Evolutionary conservation across 2,113 vertebrate genomes (phyloP).

Genomic region (Calyptomena viridis): DNA sequence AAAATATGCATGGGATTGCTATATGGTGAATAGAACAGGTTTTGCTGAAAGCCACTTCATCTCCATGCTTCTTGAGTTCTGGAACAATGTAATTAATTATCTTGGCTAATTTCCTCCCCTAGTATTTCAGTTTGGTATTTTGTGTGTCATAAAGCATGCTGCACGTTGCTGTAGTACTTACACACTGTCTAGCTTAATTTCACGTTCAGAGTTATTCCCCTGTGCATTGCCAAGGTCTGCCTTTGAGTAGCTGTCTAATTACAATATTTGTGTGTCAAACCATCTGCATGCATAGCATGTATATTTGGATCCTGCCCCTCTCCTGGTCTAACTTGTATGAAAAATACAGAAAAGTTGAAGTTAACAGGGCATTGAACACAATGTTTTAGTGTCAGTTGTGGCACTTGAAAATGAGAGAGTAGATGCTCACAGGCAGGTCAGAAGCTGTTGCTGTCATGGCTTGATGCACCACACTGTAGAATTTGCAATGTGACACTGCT

Average conservation of each 20-base stretch:
- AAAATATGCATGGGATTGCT: background rate
- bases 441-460: background rate
- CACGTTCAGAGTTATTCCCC: background rate
- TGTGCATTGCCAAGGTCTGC: background rate
- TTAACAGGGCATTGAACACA: background rate
- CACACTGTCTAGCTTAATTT: background rate
- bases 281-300: background rate
- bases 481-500: background rate
- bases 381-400: background rate
- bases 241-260: slow-evolving; percentile 16
- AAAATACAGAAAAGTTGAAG: background rate
- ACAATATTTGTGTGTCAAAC: background rate
- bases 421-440: background rate
- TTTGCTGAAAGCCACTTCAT: background rate
- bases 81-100: background rate
- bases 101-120: background rate
- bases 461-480: background rate
- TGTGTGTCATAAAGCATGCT: background rate
- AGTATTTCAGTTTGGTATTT: slow-evolving; percentile 9
- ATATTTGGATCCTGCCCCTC: background rate
- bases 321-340: background rate
- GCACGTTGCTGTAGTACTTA: background rate
- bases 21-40: background rate
- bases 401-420: background rate
- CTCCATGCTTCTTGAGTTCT: background rate